Evolutionary conservation across 2,113 vertebrate genomes (phyloP).

Genomic region (Oophaga pumilio): DNA sequence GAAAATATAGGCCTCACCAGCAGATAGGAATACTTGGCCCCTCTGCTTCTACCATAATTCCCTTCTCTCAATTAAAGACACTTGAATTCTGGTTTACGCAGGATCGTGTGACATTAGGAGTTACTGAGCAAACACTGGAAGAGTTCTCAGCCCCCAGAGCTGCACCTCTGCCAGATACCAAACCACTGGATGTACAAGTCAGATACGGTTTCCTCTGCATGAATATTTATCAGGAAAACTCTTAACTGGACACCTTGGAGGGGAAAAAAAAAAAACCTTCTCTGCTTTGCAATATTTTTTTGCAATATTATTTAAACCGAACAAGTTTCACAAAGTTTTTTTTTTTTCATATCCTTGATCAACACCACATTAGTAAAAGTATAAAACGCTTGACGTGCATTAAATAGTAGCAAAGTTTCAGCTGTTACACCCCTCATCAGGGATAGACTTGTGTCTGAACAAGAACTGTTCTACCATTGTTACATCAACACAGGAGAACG

Average conservation of each 20-base stretch:
- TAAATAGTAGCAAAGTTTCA: no score
- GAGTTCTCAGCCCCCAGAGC: background rate
- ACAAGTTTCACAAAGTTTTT: no score
- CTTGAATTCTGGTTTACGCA: background rate
- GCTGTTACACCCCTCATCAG: no score
- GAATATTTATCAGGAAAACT: slow-evolving; percentile 30
- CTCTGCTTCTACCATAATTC: background rate
- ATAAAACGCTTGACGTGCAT: no score
- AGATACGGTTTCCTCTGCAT: slow-evolving; percentile 18
- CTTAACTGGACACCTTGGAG: slow-evolving; percentile 1
- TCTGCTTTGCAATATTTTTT: background rate
- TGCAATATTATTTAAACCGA: no score
- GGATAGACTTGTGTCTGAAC: no score
- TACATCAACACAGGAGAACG: no score
- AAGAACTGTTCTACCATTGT: no score
- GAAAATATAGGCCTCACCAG: background rate
- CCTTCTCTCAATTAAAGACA: background rate
- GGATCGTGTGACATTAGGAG: background rate
- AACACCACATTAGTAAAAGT: no score
- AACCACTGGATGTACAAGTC: slow-evolving; percentile 6
- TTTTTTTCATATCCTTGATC: no score
- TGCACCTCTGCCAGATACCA: slow-evolving; percentile 14
- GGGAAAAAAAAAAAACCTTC: background rate
- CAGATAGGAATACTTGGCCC: slow-evolving; percentile 18
- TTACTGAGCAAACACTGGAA: slow-evolving; percentile 13